phyloP scores from a whole-genome alignment of 2,888 invertebrate species.

The Tetragonisca angustula region DNA sequence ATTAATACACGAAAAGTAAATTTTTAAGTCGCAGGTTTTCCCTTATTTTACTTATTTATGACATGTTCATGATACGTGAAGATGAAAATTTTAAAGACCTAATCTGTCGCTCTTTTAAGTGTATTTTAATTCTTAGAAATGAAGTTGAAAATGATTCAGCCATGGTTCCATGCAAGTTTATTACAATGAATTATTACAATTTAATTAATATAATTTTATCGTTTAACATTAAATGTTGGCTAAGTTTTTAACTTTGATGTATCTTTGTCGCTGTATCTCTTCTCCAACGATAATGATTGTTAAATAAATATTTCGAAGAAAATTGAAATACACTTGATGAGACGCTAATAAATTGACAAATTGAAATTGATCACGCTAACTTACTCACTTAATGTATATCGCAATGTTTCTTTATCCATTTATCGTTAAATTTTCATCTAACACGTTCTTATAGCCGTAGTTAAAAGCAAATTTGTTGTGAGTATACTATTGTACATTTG shows the following conservation, averaged over 20 bases:
- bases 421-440: slow-evolving; percentile 35
- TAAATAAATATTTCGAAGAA: not conserved
- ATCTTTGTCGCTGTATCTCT: not conserved
- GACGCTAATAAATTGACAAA: not conserved
- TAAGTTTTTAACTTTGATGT: not conserved
- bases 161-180: not conserved
- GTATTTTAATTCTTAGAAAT: slow-evolving; percentile 2
- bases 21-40: slow-evolving; percentile 23
- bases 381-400: not conserved
- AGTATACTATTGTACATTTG: slow-evolving; percentile 50
- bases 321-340: slow-evolving; percentile 8
- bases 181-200: too few species aligned
- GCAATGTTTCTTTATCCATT: slow-evolving; percentile 21
- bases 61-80: slow-evolving; percentile 4
- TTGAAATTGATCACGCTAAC: slow-evolving; percentile 13
- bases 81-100: slow-evolving; percentile 1
- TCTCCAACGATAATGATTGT: not conserved
- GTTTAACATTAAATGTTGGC: not conserved
- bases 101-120: not conserved
- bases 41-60: slow-evolving; percentile 27
- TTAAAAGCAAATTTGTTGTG: slow-evolving; percentile 28
- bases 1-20: slow-evolving; percentile 8
- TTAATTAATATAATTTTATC: not conserved
- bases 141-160: not conserved
- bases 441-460: slow-evolving; percentile 5